Evolutionary conservation across 2,797 vertebrate genomes (phyloP).

Genomic region (Sylvilagus floridanus): DNA sequence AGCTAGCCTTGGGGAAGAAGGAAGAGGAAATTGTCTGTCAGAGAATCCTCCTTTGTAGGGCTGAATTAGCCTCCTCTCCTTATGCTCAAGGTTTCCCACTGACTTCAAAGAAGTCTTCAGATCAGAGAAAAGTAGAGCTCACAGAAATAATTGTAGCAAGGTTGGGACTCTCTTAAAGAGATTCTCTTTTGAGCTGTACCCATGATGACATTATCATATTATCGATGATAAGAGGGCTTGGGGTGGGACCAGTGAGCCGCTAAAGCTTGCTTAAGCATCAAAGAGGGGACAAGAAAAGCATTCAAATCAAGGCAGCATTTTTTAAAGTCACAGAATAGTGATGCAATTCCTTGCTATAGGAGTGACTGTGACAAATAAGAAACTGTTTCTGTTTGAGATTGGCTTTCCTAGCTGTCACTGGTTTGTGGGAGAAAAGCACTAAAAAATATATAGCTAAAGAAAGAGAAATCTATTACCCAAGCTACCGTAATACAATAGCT

Average conservation of each 20-base stretch:
- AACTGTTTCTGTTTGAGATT: slow-evolving; percentile 28
- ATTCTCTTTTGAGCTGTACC: slow-evolving; percentile 60
- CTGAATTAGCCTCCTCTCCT: slow-evolving; percentile 40
- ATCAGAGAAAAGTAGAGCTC: slow-evolving; percentile 8
- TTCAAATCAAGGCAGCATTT: slow-evolving; percentile 54
- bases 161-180: slow-evolving; percentile 4
- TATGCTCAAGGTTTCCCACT: slow-evolving; percentile 27
- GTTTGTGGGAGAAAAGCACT: slow-evolving; percentile 6
- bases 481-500: slow-evolving; percentile 42
- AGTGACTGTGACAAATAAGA: slow-evolving; percentile 41
- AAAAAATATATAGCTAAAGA: background rate
- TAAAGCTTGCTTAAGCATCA: slow-evolving; percentile 62
- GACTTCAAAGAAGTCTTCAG: slow-evolving; percentile 72
- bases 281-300: slow-evolving; percentile 55
- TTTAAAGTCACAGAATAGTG: background rate
- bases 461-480: slow-evolving; percentile 67
- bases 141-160: slow-evolving; percentile 41
- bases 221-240: slow-evolving; percentile 59
- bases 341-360: background rate
- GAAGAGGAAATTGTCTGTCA: slow-evolving; percentile 36
- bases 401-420: slow-evolving; percentile 39
- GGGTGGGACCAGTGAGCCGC: background rate
- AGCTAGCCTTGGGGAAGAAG: slow-evolving; percentile 36
- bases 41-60: slow-evolving; percentile 15
- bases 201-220: slow-evolving; percentile 67